Conservation (phyloP, 1,140 invertebrate genomes). For the Belonocnema kinseyi region DNA sequence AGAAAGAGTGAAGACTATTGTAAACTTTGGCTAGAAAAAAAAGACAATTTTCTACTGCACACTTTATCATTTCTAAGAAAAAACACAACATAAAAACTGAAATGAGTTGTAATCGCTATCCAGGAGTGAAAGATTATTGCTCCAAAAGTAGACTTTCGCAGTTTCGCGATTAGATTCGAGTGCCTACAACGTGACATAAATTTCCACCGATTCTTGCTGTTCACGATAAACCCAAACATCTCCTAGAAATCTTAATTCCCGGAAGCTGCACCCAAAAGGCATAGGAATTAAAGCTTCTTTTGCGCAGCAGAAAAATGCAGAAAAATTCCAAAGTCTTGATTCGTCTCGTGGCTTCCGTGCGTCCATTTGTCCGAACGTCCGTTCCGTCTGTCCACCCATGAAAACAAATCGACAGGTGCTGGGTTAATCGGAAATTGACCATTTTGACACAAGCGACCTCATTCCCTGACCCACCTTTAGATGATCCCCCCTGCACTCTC, state of each 20-base stretch:
- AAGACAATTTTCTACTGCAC: too few relatives aligned
- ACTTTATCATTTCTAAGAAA: too few relatives aligned
- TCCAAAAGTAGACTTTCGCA: background rate
- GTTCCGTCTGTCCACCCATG: constrained; percentile 31
- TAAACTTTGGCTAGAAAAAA: too few relatives aligned
- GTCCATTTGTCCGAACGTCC: constrained; percentile 29
- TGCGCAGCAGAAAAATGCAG: background rate
- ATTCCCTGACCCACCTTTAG: constrained; percentile 1
- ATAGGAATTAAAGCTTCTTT: background rate
- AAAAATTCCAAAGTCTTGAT: background rate
- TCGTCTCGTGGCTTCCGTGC: constrained; percentile 28
- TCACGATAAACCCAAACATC: background rate
- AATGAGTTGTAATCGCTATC: background rate
- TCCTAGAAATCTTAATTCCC: background rate
- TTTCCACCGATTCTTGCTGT: background rate
- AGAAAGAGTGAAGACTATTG: too few relatives aligned
- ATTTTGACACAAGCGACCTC: constrained; percentile 54
- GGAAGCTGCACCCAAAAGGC: background rate
- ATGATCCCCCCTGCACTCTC: background rate
- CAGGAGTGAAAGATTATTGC: background rate
- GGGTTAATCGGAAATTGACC: constrained; percentile 43
- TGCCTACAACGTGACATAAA: background rate
- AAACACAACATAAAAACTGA: background rate
- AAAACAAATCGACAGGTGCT: constrained; percentile 52
- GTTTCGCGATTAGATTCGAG: background rate